These are phyloP conservation scores for Ruditapes philippinarum DNA, from an alignment of 1,140 invertebrate species.

Conservation along the genomic window DNA sequence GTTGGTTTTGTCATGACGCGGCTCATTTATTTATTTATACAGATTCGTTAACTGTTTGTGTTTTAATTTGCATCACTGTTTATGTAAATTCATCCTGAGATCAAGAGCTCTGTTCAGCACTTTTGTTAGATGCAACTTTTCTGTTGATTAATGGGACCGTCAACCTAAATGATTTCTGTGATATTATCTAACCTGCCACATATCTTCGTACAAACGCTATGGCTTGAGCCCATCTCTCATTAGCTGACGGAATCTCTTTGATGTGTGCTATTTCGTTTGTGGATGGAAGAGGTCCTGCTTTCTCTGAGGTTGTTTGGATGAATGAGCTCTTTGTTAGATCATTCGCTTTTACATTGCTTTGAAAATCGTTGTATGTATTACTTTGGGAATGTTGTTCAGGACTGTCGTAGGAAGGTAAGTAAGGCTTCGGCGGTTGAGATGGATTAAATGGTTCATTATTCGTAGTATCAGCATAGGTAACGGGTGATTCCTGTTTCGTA, in stretches of 20 bases:
- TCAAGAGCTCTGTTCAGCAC: background rate
- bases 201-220: constrained; percentile 20
- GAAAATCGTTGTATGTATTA: background rate
- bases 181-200: background rate
- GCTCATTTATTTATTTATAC: no score
- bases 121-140: background rate
- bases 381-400: background rate
- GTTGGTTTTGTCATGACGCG: no score
- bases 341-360: background rate
- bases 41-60: no score
- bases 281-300: background rate
- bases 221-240: background rate
- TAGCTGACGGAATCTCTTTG: background rate
- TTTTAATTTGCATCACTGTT: background rate
- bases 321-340: background rate
- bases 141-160: background rate
- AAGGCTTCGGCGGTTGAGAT: background rate
- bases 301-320: background rate
- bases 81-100: no score
- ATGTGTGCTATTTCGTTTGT: background rate
- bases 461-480: background rate
- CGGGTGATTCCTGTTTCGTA: no score
- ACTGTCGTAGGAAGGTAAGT: background rate
- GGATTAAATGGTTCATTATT: background rate
- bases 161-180: background rate